Evolutionary conservation across 2,113 vertebrate species (phyloP).

Genomic region (Talpa occidentalis): DNA sequence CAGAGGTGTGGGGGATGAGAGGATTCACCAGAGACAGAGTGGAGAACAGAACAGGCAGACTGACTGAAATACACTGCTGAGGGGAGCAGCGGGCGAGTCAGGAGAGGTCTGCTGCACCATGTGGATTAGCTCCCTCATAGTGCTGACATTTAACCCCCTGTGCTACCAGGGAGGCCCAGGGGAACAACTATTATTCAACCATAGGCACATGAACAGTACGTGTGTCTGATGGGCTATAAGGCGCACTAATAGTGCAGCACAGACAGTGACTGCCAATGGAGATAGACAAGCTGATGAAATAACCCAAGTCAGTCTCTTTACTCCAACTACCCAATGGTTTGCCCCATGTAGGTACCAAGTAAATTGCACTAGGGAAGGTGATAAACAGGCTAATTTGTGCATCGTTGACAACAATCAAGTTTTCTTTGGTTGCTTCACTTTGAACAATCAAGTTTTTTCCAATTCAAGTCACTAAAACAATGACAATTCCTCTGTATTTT

Average conservation of each 20-base stretch:
- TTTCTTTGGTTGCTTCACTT: constrained; percentile 66
- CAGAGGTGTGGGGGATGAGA: too few relatives aligned
- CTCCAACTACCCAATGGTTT: background rate
- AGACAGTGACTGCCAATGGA: background rate
- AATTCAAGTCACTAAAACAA: constrained; percentile 33
- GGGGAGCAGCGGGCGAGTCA: too few relatives aligned
- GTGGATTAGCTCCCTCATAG: too few relatives aligned
- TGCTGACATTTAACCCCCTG: too few relatives aligned
- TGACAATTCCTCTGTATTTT: constrained; percentile 81
- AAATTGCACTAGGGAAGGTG: background rate
- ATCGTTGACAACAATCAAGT: constrained; percentile 51
- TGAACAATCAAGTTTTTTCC: background rate
- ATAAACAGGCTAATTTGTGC: background rate
- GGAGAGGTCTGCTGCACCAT: too few relatives aligned
- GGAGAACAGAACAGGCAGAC: too few relatives aligned
- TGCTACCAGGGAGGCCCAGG: too few relatives aligned
- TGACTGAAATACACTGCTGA: too few relatives aligned
- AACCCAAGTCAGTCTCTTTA: background rate
- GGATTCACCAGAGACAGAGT: too few relatives aligned
- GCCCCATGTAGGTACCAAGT: background rate
- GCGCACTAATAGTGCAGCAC: background rate
- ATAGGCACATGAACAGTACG: background rate
- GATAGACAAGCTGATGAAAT: background rate
- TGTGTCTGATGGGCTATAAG: background rate
- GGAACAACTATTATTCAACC: background rate